phyloP scores from a whole-genome alignment of 2,797 vertebrate species.

The Sebastes umbrosus region DNA sequence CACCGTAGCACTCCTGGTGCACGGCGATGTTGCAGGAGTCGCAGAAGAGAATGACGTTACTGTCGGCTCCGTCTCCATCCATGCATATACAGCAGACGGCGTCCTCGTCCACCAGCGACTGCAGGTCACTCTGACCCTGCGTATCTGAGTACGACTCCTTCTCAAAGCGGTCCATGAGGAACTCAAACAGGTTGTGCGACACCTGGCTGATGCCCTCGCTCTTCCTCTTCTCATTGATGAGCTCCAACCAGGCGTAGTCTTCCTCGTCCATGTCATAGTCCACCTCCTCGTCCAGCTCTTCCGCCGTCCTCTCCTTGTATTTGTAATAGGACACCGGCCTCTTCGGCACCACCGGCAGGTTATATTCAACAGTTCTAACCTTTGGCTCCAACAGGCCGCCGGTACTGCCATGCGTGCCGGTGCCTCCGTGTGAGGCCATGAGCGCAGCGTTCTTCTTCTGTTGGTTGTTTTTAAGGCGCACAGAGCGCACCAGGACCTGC shows the following conservation, averaged over 20 bases:
- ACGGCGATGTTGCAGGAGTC: slow-evolving; percentile 97
- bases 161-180: slow-evolving; percentile 97
- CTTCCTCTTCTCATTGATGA: slow-evolving; percentile 92
- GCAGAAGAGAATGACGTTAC: slow-evolving; percentile 97
- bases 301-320: slow-evolving; percentile 90
- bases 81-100: slow-evolving; percentile 98
- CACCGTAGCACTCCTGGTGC: slow-evolving; percentile 98
- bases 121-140: slow-evolving; percentile 89
- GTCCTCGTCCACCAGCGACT: slow-evolving; percentile 93
- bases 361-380: slow-evolving; percentile 94
- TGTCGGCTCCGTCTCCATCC: slow-evolving; percentile 98
- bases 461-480: slow-evolving; percentile 91
- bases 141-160: slow-evolving; percentile 93
- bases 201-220: slow-evolving; percentile 91
- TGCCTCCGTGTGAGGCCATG: slow-evolving; percentile 69
- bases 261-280: slow-evolving; percentile 99
- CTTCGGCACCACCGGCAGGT: slow-evolving; percentile 91
- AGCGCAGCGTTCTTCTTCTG: slow-evolving; percentile 90
- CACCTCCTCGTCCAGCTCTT: slow-evolving; percentile 95
- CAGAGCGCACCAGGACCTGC: slow-evolving; percentile 89
- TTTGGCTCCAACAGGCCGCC: slow-evolving; percentile 88
- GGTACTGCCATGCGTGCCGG: slow-evolving; percentile 72
- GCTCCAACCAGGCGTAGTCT: slow-evolving; percentile 96
- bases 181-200: slow-evolving; percentile 95
- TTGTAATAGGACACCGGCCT: slow-evolving; percentile 89